Evolutionary conservation across 2,797 vertebrate species (phyloP), one percentile per base, ranked within the genome.

Genomic region (Dipus sagitta): DNA sequence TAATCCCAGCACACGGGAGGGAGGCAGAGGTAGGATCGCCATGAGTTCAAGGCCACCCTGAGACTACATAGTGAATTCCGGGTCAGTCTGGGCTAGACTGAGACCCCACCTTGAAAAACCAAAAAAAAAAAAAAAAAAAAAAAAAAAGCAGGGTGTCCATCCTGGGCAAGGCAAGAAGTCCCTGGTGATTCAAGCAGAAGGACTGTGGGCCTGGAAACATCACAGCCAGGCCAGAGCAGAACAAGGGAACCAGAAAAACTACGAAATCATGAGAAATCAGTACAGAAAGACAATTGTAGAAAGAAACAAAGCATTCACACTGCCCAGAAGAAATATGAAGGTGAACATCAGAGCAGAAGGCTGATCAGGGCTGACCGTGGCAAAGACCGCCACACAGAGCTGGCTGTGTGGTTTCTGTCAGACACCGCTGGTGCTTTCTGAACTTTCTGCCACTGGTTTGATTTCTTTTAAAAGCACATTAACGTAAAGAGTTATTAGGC

Each of bases 401-500:
- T 74, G 20, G 12, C 77, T 70, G 20, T 42, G 15, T 9, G 17
- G 62, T 32, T 91, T 34, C 68, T 64, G 23, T 83, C 17, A 72
- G 82, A 60, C 58, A 82, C 24, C n/a, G 76, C 68, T 4, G 38
- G 76, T 38, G 13, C 54, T 70, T 70, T 93, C 60, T 68, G 67
- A 80, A 38, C 38, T 60, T 79, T 30, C 52, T 47, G 92, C 32
- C 28, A 34, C 60, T 18, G 1, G 34, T 86, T 78, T 83, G 70
- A n/a, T 74, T 76, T 88, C 80, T 91, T 86, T 42, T 32, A 68
- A 47, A 86, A 86, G 90, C n/a, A 68, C 13, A 26, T 28, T 58
- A 60, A 3, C 71, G 23, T 94, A 71, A 82, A 74, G 76, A 54
- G 52, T 77, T 85, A 93, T 28, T 47, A 88, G 83, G n/a, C 34